Evolutionary conservation across 2,797 vertebrate species (phyloP).

Genomic region (Acestrorhynchus altus): DNA sequence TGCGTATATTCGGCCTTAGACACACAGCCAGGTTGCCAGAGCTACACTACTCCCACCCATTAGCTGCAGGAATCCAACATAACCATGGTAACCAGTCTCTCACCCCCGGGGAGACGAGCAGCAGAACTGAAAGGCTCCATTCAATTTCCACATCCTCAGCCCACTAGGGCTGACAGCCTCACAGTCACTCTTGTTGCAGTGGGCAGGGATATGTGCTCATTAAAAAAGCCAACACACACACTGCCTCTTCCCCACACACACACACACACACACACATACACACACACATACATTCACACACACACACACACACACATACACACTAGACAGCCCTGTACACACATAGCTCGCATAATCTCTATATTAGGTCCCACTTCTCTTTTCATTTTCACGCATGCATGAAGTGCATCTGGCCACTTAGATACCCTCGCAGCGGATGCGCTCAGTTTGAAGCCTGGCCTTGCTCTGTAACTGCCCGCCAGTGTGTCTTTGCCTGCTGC

Average conservation of each 20-base stretch:
- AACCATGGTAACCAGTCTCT: slow-evolving; percentile 97
- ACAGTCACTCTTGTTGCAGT: slow-evolving; percentile 76
- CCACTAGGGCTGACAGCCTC: slow-evolving; percentile 81
- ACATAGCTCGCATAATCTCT: slow-evolving; percentile 63
- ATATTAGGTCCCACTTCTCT: slow-evolving; percentile 47
- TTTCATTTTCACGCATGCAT: slow-evolving; percentile 47
- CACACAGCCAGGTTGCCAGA: slow-evolving; percentile 79
- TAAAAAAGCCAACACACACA: slow-evolving; percentile 72
- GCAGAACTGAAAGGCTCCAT: slow-evolving; percentile 87
- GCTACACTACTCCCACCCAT: slow-evolving; percentile 89
- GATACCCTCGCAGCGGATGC: slow-evolving; percentile 39
- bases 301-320: slow-evolving; percentile 62
- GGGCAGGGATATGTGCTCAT: slow-evolving; percentile 76
- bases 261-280: slow-evolving; percentile 61
- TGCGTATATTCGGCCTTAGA: slow-evolving; percentile 81
- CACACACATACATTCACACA: slow-evolving; percentile 64
- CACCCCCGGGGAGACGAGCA: slow-evolving; percentile 89
- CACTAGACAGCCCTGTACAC: slow-evolving; percentile 51
- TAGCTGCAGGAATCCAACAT: slow-evolving; percentile 92
- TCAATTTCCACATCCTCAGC: slow-evolving; percentile 86
- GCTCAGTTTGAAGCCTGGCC: slow-evolving; percentile 35
- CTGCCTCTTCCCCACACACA: slow-evolving; percentile 51
- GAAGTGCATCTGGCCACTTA: slow-evolving; percentile 51
- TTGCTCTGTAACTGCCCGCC: slow-evolving; percentile 10
- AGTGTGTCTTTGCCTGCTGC: slow-evolving; percentile 20